phyloP scores from a whole-genome alignment of 2,888 invertebrate genomes.

The Mylabris sibirica region DNA sequence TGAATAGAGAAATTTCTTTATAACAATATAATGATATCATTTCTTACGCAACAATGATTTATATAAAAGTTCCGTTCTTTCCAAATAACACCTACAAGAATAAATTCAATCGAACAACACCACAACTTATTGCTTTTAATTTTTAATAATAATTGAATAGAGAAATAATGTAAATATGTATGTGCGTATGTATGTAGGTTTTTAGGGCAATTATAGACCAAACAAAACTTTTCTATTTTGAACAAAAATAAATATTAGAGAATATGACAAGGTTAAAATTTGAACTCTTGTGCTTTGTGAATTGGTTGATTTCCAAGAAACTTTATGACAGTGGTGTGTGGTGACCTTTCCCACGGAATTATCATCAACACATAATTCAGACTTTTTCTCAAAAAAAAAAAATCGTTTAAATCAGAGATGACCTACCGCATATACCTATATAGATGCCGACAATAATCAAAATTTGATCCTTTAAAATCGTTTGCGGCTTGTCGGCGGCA shows the following conservation, averaged over 20 bases:
- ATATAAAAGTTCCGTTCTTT: not conserved
- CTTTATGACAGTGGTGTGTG: not conserved
- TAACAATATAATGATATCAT: not conserved
- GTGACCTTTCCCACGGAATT: conserved; percentile 16
- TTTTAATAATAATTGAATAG: not conserved
- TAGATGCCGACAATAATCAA: not conserved
- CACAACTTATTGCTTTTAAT: not conserved
- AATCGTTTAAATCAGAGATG: not conserved
- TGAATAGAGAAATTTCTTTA: conserved; percentile 7
- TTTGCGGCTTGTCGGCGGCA: conserved; percentile 22
- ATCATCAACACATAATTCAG: not conserved
- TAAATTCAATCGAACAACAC: not conserved
- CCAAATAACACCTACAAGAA: conserved; percentile 4
- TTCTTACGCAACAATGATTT: conserved; percentile 3
- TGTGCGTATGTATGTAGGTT: conserved; percentile 5
- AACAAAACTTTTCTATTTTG: not conserved
- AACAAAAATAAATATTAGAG: conserved; percentile 28
- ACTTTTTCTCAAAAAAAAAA: not conserved
- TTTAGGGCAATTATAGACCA: not conserved
- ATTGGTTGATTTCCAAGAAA: conserved; percentile 17
- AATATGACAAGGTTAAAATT: conserved; percentile 37
- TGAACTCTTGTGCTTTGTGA: conserved; percentile 31
- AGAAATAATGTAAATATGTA: too few species aligned
- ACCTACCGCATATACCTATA: conserved; percentile 10
- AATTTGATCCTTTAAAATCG: not conserved